Conservation (phyloP, 2,797 vertebrate species). For the Cephalopachus bancanus region DNA sequence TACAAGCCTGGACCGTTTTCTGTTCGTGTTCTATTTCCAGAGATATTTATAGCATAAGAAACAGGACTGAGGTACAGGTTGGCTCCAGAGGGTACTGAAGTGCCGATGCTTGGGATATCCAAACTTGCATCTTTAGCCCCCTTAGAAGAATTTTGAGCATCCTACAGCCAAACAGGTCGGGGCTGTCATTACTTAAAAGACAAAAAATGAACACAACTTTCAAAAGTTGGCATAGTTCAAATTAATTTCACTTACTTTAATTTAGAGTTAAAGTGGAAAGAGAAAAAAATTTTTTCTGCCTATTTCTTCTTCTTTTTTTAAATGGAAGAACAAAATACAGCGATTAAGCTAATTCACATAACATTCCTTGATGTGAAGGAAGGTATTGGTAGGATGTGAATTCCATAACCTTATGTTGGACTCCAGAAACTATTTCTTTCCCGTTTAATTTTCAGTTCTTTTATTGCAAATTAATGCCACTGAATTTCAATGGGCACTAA, state of each 20-base stretch:
- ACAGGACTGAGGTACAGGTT: neutral
- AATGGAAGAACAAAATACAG: slow-evolving; percentile 48
- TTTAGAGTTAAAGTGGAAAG: slow-evolving; percentile 63
- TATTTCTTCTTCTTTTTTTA: neutral
- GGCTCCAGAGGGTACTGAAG: neutral
- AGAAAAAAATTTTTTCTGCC: slow-evolving; percentile 34
- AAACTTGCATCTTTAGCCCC: neutral
- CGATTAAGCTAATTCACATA: slow-evolving; percentile 69
- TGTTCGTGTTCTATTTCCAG: slow-evolving; percentile 32
- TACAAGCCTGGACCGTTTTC: neutral
- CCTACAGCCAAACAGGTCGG: neutral
- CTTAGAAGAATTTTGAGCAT: neutral
- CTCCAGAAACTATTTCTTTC: slow-evolving; percentile 74
- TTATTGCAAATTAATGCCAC: slow-evolving; percentile 79
- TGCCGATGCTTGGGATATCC: neutral
- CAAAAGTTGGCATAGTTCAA: neutral
- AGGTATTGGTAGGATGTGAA: neutral
- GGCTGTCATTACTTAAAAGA: neutral
- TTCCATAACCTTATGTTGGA: slow-evolving; percentile 76
- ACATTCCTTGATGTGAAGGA: slow-evolving; percentile 7
- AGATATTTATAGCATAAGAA: slow-evolving; percentile 39
- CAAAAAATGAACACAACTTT: slow-evolving; percentile 25
- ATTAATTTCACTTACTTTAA: slow-evolving; percentile 63
- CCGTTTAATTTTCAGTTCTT: slow-evolving; percentile 82
- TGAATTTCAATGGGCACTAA: slow-evolving; percentile 78